Evolutionary conservation across 2,888 invertebrate genomes (phyloP).

Genomic region (Diarsia rubi): DNA sequence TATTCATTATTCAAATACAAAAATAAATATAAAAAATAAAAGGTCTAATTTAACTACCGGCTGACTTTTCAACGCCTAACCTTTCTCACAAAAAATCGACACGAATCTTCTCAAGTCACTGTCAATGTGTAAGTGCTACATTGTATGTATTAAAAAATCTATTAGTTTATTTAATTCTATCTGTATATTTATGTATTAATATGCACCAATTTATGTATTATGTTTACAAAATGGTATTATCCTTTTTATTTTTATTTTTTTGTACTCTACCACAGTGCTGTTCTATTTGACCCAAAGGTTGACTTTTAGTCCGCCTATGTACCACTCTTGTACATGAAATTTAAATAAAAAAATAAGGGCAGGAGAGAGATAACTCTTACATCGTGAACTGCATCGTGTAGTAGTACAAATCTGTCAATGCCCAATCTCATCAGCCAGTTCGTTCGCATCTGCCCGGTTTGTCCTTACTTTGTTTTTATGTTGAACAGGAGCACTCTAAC

Average conservation of each 20-base stretch:
- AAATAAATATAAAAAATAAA: neutral
- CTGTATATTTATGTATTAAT: too few relatives aligned
- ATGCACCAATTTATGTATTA: too few relatives aligned
- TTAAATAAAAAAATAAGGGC: too few relatives aligned
- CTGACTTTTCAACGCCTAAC: neutral
- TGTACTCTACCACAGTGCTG: too few relatives aligned
- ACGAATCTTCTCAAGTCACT: neutral
- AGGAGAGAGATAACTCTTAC: neutral
- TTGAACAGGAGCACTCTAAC: neutral
- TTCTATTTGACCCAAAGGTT: too few relatives aligned
- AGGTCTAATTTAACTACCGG: neutral
- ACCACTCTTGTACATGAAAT: too few relatives aligned
- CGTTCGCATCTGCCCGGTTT: neutral
- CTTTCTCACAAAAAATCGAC: neutral
- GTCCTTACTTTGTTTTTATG: neutral
- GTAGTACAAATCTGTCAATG: neutral
- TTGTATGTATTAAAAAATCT: too few relatives aligned
- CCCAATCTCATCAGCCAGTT: neutral
- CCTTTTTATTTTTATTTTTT: too few relatives aligned
- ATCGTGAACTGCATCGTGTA: neutral
- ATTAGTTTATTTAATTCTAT: too few relatives aligned
- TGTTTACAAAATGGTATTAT: too few relatives aligned
- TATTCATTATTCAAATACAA: neutral
- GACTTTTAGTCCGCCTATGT: too few relatives aligned
- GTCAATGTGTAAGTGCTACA: neutral